These are phyloP conservation scores for Miichthys miiuy DNA, from an alignment of 2,797 vertebrate species.

Conservation along the genomic window DNA sequence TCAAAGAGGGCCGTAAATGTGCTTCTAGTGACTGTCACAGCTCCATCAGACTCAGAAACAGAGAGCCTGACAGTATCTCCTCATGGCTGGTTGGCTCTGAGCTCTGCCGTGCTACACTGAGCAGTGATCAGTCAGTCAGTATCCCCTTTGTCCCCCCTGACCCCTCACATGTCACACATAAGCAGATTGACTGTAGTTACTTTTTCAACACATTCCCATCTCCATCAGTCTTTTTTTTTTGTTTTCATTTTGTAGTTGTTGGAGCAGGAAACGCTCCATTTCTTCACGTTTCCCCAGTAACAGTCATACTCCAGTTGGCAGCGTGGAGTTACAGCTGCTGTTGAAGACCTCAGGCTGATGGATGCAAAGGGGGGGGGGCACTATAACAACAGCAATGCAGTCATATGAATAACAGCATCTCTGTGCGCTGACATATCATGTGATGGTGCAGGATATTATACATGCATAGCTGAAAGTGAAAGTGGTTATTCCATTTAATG, in stretches of 20 bases:
- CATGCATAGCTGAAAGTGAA: constrained; percentile 12
- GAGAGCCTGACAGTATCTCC: neutral
- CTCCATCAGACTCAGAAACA: too few species aligned
- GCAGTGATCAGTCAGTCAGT: neutral
- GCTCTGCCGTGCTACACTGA: neutral
- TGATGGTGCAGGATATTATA: neutral
- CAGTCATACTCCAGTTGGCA: constrained; percentile 47
- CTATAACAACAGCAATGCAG: constrained; percentile 9
- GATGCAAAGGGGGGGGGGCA: neutral
- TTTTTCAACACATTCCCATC: neutral
- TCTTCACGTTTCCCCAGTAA: constrained; percentile 39
- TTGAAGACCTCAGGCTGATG: constrained; percentile 32
- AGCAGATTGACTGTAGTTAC: neutral
- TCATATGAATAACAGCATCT: constrained; percentile 45
- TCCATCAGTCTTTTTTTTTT: neutral
- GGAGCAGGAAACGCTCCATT: neutral
- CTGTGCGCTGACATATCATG: constrained; percentile 26
- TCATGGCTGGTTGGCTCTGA: neutral
- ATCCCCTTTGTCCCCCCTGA: neutral
- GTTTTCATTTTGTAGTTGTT: neutral
- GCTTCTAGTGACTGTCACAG: neutral
- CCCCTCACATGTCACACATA: neutral
- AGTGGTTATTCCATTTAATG: neutral
- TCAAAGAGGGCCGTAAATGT: neutral
- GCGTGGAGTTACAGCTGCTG: constrained; percentile 32